phyloP scores from a whole-genome alignment of 2,113 vertebrate genomes.

The Python bivittatus region DNA sequence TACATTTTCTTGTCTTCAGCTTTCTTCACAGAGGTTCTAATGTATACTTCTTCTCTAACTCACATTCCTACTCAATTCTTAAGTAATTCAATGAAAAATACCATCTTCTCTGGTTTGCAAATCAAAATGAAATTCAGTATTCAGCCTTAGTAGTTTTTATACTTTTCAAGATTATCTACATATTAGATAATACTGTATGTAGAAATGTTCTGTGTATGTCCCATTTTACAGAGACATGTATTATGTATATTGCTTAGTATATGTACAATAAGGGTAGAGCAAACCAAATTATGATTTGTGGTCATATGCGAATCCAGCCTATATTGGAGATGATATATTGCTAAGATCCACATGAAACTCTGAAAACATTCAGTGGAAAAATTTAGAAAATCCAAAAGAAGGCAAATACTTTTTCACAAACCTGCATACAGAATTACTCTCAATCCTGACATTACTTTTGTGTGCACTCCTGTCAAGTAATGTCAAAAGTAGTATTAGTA shows the following conservation, averaged over 20 bases:
- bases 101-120: neutral
- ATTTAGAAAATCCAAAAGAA: neutral
- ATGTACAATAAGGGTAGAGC: neutral
- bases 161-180: neutral
- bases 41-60: neutral
- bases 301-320: neutral
- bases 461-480: neutral
- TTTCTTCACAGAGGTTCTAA: neutral
- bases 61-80: neutral
- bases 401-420: neutral
- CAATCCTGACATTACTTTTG: neutral
- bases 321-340: neutral
- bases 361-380: neutral
- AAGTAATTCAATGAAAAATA: neutral
- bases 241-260: neutral
- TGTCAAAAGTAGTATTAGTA: neutral
- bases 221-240: neutral
- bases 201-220: neutral
- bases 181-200: neutral
- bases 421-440: neutral
- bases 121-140: neutral
- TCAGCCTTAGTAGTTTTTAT: neutral
- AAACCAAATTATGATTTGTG: neutral
- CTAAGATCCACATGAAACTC: neutral
- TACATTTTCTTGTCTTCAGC: neutral